Evolutionary conservation across 2,797 vertebrate species (phyloP).

Genomic region (Nannoperca australis): DNA sequence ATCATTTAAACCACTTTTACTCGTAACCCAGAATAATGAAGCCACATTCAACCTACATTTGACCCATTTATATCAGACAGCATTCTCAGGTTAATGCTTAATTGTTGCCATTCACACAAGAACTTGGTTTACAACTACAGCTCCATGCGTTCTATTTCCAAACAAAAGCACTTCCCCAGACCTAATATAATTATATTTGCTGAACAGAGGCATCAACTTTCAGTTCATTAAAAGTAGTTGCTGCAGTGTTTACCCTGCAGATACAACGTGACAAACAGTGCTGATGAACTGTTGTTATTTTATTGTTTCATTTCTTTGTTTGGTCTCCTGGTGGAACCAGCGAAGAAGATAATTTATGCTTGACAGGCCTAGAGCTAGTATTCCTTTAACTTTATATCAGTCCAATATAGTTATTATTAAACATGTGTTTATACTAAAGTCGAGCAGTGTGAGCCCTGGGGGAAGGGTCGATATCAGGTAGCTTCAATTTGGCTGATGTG

Average conservation of each 20-base stretch:
- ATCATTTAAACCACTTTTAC: constrained; percentile 12
- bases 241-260: not conserved
- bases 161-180: constrained; percentile 11
- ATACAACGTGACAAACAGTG: constrained; percentile 4
- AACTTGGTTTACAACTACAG: not conserved
- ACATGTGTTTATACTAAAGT: not conserved
- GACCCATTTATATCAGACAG: not conserved
- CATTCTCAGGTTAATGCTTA: not conserved
- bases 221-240: constrained; percentile 2
- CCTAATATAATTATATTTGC: not conserved
- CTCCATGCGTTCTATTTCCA: not conserved
- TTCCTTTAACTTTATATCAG: not conserved
- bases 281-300: not conserved
- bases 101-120: not conserved
- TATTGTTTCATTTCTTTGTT: not conserved
- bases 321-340: not conserved
- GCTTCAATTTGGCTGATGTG: not conserved
- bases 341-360: not conserved
- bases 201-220: constrained; percentile 3
- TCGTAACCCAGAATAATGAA: constrained; percentile 4
- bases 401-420: not conserved
- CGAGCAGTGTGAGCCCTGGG: not conserved
- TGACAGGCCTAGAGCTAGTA: not conserved
- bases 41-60: constrained; percentile 1
- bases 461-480: not conserved